phyloP scores from a whole-genome alignment of 2,888 invertebrate species.

The Petrophora chlorosata region DNA sequence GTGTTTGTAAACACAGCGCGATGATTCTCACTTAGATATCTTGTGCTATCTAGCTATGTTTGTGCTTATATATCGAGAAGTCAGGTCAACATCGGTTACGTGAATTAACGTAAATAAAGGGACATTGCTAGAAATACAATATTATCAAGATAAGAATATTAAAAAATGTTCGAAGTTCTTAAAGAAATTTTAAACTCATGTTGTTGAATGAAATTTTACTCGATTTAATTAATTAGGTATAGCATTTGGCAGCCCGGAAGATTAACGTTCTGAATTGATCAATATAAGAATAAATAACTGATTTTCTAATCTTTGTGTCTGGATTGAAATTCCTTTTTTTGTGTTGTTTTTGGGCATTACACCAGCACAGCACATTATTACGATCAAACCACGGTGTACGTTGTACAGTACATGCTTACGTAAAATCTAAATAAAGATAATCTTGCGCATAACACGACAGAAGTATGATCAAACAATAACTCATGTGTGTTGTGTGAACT shows the following conservation, averaged over 20 bases:
- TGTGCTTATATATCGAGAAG: conserved; percentile 51
- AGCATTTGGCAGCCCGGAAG: no score
- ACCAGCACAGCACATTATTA: conserved; percentile 7
- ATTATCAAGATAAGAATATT: neutral
- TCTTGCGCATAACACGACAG: conserved; percentile 10
- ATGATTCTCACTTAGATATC: conserved; percentile 47
- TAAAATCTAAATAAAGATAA: conserved; percentile 24
- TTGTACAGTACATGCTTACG: no score
- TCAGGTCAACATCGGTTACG: conserved; percentile 35
- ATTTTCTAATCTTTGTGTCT: no score
- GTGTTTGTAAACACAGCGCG: conserved; percentile 68
- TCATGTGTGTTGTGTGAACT: conserved; percentile 13
- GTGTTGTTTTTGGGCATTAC: neutral
- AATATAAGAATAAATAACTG: no score
- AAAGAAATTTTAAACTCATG: no score
- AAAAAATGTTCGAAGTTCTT: neutral
- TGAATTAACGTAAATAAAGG: neutral
- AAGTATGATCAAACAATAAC: conserved; percentile 6
- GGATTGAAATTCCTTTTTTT: neutral
- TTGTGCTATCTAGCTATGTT: no score
- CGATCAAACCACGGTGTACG: conserved; percentile 3
- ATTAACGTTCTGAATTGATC: no score
- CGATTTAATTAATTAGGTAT: no score
- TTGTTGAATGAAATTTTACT: no score
- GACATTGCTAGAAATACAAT: neutral